Base-by-base conservation (phyloP, 1,140 invertebrate species). In the Cydia amplana region DNA sequence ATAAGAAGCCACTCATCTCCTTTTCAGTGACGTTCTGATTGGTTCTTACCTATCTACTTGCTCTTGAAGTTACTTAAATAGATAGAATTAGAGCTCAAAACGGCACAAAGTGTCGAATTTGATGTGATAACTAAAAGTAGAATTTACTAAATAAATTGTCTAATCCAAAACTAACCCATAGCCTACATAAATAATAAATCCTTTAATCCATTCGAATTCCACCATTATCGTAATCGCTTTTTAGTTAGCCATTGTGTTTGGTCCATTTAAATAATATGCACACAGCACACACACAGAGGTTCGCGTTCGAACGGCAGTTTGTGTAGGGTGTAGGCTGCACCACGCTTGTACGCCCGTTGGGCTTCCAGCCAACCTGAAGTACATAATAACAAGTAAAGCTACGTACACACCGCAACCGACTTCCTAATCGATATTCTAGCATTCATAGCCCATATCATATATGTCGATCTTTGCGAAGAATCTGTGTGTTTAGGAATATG, bases 321-420 rank as follows among this genome's bases (percentile, higher is more conserved):
- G 55, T n/a, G 18, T 60, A 60, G 20, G 55, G 20, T 23, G 10
- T 60, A 28, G n/a, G n/a, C 28, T 4, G n/a, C 4, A 60, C 55
- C 18, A 10, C 9, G 55, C 7, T 16, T 18, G 20, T 60, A 60
- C 20, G 20, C 55, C 55, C 18, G 18, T 60, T 60, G 55, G 55
- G 55, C 55, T 60, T 60, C 6, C 55, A 23, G 55, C 55, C 55
- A 60, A 60, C 55, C 55, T 60, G 4, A 10, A n/a, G n/a, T 51
- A 51, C 4, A 51, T 51, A 51, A 7, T 60, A 60, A 10, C 20
- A 10, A 60, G 55, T 60, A 23, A 60, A 60, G 55, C 55, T 60
- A 60, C 18, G 55, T 23, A 60, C 18, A 12, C 9, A 55, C 51
- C 16, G 51, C 55, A 60, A 60, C 55, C 3, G 23, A 60, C 20